phyloP scores from a whole-genome alignment of 2,797 vertebrate species.

The Channa striata region DNA sequence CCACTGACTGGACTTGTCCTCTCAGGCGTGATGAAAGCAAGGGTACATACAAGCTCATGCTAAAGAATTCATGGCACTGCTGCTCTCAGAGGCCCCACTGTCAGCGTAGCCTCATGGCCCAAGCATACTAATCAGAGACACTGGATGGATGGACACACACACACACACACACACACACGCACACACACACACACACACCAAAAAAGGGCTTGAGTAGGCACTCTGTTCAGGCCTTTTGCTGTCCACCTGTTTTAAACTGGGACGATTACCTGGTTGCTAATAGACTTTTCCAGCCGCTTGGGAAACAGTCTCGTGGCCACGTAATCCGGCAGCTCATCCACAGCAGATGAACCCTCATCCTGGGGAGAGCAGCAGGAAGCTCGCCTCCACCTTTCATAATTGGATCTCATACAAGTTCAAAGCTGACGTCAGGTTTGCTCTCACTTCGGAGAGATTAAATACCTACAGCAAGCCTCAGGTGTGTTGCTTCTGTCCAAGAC shows the following conservation, averaged over 20 bases:
- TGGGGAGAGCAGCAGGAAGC: conserved; percentile 45
- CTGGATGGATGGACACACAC: conserved; percentile 51
- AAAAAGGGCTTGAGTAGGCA: conserved; percentile 34
- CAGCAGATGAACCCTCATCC: conserved; percentile 58
- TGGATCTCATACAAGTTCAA: conserved; percentile 61
- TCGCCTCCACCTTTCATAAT: conserved; percentile 64
- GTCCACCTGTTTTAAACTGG: conserved; percentile 50
- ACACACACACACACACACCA: conserved; percentile 22
- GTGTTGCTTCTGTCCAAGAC: conserved; percentile 8
- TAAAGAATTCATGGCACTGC: conserved; percentile 80
- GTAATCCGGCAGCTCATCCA: conserved; percentile 69
- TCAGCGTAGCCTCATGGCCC: conserved; percentile 74
- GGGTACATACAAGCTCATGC: conserved; percentile 71
- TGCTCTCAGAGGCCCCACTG: conserved; percentile 78
- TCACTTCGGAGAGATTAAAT: conserved; percentile 37
- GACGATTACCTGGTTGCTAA: conserved; percentile 63
- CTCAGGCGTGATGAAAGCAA: conserved; percentile 73
- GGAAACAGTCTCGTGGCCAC: conserved; percentile 52
- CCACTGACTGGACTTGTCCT: conserved; percentile 66
- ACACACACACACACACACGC: conserved; percentile 18
- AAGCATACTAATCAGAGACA: conserved; percentile 79
- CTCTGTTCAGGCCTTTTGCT: conserved; percentile 24
- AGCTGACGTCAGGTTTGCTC: conserved; percentile 35
- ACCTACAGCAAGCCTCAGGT: background rate
- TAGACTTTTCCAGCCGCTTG: conserved; percentile 57